Conservation (phyloP, 2,113 vertebrate species). For the Mystacornis crossleyi region DNA sequence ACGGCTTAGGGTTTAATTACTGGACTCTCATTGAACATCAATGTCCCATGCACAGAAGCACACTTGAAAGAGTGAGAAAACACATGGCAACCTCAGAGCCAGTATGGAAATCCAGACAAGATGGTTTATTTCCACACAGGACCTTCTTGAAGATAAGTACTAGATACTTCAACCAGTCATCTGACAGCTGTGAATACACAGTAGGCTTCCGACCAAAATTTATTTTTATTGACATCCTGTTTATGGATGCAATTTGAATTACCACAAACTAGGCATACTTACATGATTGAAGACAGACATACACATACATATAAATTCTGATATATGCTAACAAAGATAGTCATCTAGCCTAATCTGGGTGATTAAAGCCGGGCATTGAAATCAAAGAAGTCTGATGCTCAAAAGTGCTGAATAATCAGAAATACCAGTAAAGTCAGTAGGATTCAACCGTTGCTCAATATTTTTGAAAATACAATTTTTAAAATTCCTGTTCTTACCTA, state of each 20-base stretch:
- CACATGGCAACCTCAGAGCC: not conserved
- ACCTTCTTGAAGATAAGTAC: not conserved
- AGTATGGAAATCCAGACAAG: not conserved
- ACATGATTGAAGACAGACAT: not conserved
- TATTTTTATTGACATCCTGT: not conserved
- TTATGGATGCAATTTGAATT: not conserved
- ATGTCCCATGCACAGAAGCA: not conserved
- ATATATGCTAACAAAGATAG: not conserved
- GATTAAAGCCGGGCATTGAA: not conserved
- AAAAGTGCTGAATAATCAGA: not conserved
- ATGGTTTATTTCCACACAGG: not conserved
- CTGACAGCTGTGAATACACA: not conserved
- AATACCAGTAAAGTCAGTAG: not conserved
- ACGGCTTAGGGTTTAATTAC: constrained; percentile 3
- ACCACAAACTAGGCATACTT: not conserved
- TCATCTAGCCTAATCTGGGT: not conserved
- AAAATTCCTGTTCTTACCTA: not conserved
- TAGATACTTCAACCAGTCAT: not conserved
- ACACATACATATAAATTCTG: not conserved
- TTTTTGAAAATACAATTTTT: not conserved
- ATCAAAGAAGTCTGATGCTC: not conserved
- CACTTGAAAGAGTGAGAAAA: not conserved
- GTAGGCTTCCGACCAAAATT: not conserved
- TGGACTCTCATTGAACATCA: not conserved
- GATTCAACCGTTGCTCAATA: not conserved